Evolutionary conservation across 2,888 invertebrate species (phyloP), one percentile per base, ranked within the genome.

Genomic region (Gandaritis pyraliata): DNA sequence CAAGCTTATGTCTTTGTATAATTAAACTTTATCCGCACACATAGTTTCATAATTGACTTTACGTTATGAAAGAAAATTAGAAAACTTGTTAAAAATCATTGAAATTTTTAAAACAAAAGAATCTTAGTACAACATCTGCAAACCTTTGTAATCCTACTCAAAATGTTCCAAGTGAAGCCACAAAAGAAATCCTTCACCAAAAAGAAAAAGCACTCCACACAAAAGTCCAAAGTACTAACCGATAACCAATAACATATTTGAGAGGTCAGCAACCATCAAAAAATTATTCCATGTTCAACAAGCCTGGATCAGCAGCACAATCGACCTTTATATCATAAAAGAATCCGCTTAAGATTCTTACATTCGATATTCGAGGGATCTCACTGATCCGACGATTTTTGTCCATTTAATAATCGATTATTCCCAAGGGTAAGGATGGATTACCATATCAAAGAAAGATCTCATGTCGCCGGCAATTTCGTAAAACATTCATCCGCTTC

Each of bases 371-470:
- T 76, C 69, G 72, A 70, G 74, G 75, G 81, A 81, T 70, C 75
- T 73, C 49, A 65, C 78, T 80, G 85, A 85, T 86, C 82, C 80
- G 71, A 75, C 81, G 82, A 83, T 82, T 86, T 85, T 81, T 84
- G 82, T 83, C 86, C 86, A 85, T 88, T 88, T 88, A 87, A 88
- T 90, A 90, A 89, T 90, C 88, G 87, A 87, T 88, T 87, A 87
- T 86, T 80, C 85, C 79, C 70, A 73, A 81, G 83, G 87, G 83
- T 78, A 77, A 73, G 80, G 74, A 72, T 74, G 81, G 81, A 90
- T 90, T 90, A 90, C 87, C 90, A 90, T 90, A 89, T 90, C 90
- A 90, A 90, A 87, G 88, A 85, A 85, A 84, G 84, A 87, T 85
- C 85, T 83, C 82, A 79, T 83, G 85, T 81, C 82, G 71, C 77